Conservation (phyloP, 2,888 invertebrate genomes). For the Cyclophora albipunctata region DNA sequence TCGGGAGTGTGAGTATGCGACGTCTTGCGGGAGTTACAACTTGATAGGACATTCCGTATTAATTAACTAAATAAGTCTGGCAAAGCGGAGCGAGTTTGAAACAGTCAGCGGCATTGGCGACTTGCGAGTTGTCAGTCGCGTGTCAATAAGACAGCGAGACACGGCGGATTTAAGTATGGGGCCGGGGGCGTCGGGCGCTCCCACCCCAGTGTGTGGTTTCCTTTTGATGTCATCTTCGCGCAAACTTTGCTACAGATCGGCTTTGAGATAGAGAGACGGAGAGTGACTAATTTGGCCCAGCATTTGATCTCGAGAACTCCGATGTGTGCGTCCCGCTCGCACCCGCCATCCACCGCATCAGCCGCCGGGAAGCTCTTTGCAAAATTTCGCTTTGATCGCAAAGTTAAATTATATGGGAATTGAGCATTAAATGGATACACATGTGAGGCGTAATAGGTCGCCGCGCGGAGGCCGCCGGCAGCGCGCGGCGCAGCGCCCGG, state of each 20-base stretch:
- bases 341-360: slow-evolving; percentile 50
- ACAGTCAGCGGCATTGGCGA: slow-evolving; percentile 58
- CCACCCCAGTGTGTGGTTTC: slow-evolving; percentile 75
- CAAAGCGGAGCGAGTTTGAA: slow-evolving; percentile 57
- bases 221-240: slow-evolving; percentile 77
- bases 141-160: slow-evolving; percentile 73
- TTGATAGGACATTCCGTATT: slow-evolving; percentile 73
- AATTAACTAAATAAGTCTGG: slow-evolving; percentile 74
- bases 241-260: slow-evolving; percentile 77
- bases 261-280: slow-evolving; percentile 77
- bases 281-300: slow-evolving; percentile 77
- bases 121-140: slow-evolving; percentile 69
- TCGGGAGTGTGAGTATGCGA: slow-evolving; percentile 49
- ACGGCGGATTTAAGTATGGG: slow-evolving; percentile 69
- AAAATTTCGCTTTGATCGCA: slow-evolving; percentile 75
- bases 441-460: slow-evolving; percentile 39
- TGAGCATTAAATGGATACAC: slow-evolving; percentile 75
- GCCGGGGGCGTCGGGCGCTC: slow-evolving; percentile 48
- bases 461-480: slow-evolving; percentile 8
- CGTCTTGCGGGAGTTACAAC: slow-evolving; percentile 62
- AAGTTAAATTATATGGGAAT: slow-evolving; percentile 77
- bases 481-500: slow-evolving; percentile 1
- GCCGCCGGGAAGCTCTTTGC: slow-evolving; percentile 72
- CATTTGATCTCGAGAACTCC: slow-evolving; percentile 73
- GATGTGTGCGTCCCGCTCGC: slow-evolving; percentile 64